Conservation (phyloP, 2,113 vertebrate genomes). For the Oncorhynchus nerka region DNA sequence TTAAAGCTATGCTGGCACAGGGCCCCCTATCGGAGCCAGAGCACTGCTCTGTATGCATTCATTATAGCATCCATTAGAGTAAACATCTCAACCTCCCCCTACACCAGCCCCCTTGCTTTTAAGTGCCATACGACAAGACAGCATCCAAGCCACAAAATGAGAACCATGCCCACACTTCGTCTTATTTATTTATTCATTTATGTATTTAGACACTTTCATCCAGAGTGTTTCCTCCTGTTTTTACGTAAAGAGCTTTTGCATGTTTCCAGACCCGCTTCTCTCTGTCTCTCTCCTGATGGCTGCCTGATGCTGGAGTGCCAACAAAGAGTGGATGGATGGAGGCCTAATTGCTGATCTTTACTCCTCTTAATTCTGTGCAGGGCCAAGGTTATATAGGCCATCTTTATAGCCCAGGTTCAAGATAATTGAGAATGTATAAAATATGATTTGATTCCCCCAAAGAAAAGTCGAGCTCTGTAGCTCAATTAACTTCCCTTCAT, state of each 20-base stretch:
- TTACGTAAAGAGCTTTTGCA: conserved; percentile 72
- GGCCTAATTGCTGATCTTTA: conserved; percentile 62
- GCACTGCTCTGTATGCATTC: conserved; percentile 69
- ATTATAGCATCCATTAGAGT: conserved; percentile 79
- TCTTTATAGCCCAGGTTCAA: conserved; percentile 47
- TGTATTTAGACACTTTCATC: conserved; percentile 63
- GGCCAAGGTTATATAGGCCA: conserved; percentile 38
- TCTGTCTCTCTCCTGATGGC: conserved; percentile 49
- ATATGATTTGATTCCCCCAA: conserved; percentile 27
- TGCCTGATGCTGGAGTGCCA: conserved; percentile 39
- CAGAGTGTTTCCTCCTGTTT: conserved; percentile 55
- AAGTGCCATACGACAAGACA: conserved; percentile 70
- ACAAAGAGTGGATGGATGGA: conserved; percentile 54
- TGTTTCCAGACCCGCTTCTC: conserved; percentile 56
- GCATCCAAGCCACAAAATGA: conserved; percentile 66
- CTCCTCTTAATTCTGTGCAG: conserved; percentile 47
- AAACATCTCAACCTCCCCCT: conserved; percentile 75
- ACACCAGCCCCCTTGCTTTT: conserved; percentile 66
- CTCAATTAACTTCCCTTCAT: conserved; percentile 22
- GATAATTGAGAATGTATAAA: conserved; percentile 37
- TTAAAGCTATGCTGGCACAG: conserved; percentile 74
- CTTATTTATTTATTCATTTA: conserved; percentile 78
- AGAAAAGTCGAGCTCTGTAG: conserved; percentile 17
- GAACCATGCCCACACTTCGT: conserved; percentile 66
- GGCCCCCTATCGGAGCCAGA: conserved; percentile 70